Evolutionary conservation across 2,888 invertebrate genomes (phyloP), one percentile per base, ranked within the genome.

Genomic region (Morpho deidamia): DNA sequence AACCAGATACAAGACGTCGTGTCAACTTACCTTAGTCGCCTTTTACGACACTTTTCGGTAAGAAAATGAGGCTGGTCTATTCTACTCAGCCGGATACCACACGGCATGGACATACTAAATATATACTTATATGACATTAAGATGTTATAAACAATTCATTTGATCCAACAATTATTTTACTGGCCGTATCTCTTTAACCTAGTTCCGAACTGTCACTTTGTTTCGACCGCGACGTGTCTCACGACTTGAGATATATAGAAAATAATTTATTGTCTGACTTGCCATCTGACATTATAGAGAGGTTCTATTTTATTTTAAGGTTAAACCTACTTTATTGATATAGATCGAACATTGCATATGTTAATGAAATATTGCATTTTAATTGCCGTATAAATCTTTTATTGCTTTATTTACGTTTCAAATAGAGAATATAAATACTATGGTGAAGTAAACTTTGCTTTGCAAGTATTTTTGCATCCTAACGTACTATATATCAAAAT

Each of bases 181-280:
- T 62, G 52, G 49, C 34, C 55, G 49, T 62, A 61, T 61, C 48
- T 55, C 55, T 64, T 57, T 67, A 70, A 70, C 71, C 75, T 65
- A 74, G 60, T 68, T 71, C 61, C 42, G 34, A 59, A 55, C 61
- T 67, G 68, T 66, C 68, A 66, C 12, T 35, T 14, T 14, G 9
- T 32, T 39, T 53, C 58, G 58, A 39, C 41, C 41, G 56, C 58
- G 53, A 44, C 37, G 55, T 23, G 50, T 43, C 49, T 59, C 59
- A 59, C 58, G 63, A 66, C 56, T 58, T 53, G 51, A 53, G 59
- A 56, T 47, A 51, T 60, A 58, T 56, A 52, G 34, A 38, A 58
- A 51, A 55, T 61, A 62, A 62, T 60, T 60, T 62, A 64, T 62
- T 58, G 53, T 60, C 49, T 59, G 59, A 55, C 48, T 55, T 35